Evolutionary conservation across 2,797 vertebrate genomes (phyloP), one percentile per base, ranked within the genome.

Genomic region (Lithobates pipiens): DNA sequence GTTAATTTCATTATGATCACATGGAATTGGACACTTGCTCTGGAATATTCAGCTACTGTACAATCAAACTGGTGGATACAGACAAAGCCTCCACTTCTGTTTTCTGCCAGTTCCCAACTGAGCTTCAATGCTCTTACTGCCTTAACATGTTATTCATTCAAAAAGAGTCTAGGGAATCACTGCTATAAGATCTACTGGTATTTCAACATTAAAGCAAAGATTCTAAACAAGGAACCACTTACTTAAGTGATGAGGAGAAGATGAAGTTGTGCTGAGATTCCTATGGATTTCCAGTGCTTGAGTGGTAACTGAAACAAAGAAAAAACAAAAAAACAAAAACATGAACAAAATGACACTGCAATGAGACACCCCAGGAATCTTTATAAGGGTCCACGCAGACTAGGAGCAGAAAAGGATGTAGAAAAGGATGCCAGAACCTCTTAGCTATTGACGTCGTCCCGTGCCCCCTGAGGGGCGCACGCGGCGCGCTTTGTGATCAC

Each of bases 231-330:
- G 4, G 6, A 15, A 10, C 50, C 16, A 84, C 94, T 94, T 81
- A 94, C 94, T 92, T 0, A 92, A 18, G 39, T 75, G 86, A 7
- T 89, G 89, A 16, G 77, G 21, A 32, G 90, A 82, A 11, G 93
- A 90, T 21, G 67, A 80, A 36, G 90, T 86, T 0, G 92, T 77
- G 79, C 91, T 94, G 32, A 89, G 83, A 79, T 94, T 93, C 89
- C 87, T 83, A 0, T 90, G 91, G 73, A 91, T 85, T 75, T 89
- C 90, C 29, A 85, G 72, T 75, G 87, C 90, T 87, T 84, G 54
- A 46, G 84, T 75, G 71, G 76, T 76, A 39, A 80, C 86, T 87
- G 34, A 44, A 42, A 79, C 29, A 80, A 69, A 29, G 42, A 50
- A 21, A 9, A 61, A 6, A 7, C 1, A 61, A 61, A 57, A n/a